These are phyloP conservation scores for Cnemophilus loriae DNA, from an alignment of 2,113 vertebrate species.

Conservation along the genomic window DNA sequence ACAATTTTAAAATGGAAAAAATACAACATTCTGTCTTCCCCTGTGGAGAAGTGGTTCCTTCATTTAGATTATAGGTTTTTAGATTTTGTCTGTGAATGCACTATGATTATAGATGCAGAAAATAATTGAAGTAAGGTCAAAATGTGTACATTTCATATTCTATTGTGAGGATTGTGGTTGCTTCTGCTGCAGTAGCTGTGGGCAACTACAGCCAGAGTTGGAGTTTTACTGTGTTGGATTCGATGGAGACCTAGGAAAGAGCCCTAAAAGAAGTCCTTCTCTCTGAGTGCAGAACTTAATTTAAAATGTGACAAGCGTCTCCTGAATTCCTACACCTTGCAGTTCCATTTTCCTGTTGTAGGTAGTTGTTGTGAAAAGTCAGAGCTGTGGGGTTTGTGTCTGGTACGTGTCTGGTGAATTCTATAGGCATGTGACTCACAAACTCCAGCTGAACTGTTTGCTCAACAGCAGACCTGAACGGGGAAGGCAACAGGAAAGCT, in stretches of 20 bases:
- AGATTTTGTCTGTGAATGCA: neutral
- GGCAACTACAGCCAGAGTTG: neutral
- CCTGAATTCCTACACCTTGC: neutral
- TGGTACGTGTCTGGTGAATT: neutral
- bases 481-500: neutral
- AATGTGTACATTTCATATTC: neutral
- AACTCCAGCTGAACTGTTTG: neutral
- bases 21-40: neutral
- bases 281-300: neutral
- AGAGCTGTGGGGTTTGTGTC: neutral
- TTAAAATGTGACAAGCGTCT: neutral
- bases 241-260: neutral
- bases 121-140: neutral
- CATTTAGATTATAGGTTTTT: conserved; percentile 3
- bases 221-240: neutral
- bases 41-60: neutral
- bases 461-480: neutral
- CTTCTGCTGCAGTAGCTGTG: neutral
- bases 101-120: conserved; percentile 14
- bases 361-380: neutral
- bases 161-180: neutral
- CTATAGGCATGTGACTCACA: neutral
- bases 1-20: conserved; percentile 3
- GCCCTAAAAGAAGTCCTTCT: neutral
- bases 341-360: neutral